Evolutionary conservation across 2,113 vertebrate species (phyloP).

Genomic region (Lophotis ruficrista): DNA sequence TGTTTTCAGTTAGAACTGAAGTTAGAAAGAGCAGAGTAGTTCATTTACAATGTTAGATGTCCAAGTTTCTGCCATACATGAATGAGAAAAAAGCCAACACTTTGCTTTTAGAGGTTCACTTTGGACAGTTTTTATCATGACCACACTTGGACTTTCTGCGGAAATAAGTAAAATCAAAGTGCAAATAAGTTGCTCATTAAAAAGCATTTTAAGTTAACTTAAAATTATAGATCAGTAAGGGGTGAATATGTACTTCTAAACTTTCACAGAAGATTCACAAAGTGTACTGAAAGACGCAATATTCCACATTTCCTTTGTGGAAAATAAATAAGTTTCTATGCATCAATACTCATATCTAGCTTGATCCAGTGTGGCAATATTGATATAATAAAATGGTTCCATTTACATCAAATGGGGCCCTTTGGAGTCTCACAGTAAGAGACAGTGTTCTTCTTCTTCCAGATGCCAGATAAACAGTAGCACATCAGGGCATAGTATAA

Average conservation of each 20-base stretch:
- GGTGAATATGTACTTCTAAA: background rate
- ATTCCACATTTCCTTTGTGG: background rate
- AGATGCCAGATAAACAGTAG: slow-evolving; percentile 9
- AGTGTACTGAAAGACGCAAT: background rate
- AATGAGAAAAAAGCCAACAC: background rate
- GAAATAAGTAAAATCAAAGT: background rate
- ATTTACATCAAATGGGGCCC: slow-evolving; percentile 26
- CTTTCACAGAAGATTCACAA: background rate
- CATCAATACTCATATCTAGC: slow-evolving; percentile 23
- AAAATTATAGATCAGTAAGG: background rate
- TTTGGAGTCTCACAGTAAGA: slow-evolving; percentile 13
- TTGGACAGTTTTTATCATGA: background rate
- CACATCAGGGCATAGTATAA: slow-evolving; percentile 29
- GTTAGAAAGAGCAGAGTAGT: background rate
- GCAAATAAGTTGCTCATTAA: background rate
- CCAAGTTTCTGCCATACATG: background rate
- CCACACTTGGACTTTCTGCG: background rate
- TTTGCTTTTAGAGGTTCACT: background rate
- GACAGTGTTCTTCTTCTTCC: background rate
- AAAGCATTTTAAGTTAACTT: background rate
- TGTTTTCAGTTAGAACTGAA: background rate
- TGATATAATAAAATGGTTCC: slow-evolving; percentile 36
- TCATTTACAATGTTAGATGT: background rate
- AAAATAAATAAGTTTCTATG: background rate
- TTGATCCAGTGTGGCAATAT: slow-evolving; percentile 29